Conservation (phyloP, 1,140 invertebrate species). For the Drosophila aff. region DNA sequence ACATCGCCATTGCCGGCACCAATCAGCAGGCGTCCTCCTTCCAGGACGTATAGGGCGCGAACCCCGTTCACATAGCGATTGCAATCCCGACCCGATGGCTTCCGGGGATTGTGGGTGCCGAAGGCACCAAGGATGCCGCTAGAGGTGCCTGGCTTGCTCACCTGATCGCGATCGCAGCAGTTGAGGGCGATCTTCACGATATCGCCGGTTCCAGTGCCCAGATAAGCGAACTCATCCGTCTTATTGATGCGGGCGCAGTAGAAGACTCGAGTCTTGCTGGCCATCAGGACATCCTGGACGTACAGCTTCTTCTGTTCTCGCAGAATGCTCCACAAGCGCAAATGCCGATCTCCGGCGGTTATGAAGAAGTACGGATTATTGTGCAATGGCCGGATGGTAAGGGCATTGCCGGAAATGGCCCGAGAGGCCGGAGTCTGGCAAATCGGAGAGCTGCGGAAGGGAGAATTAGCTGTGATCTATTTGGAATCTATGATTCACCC, state of each 20-base stretch:
- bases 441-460: slow-evolving; percentile 85
- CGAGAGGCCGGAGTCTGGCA: slow-evolving; percentile 89
- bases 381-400: slow-evolving; percentile 87
- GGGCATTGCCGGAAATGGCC: slow-evolving; percentile 89
- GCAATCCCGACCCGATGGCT: slow-evolving; percentile 79
- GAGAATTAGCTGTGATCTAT: neutral
- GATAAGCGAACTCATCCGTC: slow-evolving; percentile 91
- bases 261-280: slow-evolving; percentile 89
- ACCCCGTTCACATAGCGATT: slow-evolving; percentile 87
- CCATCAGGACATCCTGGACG: slow-evolving; percentile 90
- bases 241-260: slow-evolving; percentile 88
- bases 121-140: slow-evolving; percentile 90
- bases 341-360: slow-evolving; percentile 89
- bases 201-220: slow-evolving; percentile 92
- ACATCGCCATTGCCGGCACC: slow-evolving; percentile 94
- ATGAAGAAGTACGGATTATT: slow-evolving; percentile 88
- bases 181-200: slow-evolving; percentile 89
- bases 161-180: slow-evolving; percentile 87
- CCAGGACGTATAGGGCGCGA: slow-evolving; percentile 88
- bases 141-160: slow-evolving; percentile 85
- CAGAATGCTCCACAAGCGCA: slow-evolving; percentile 92
- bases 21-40: slow-evolving; percentile 88
- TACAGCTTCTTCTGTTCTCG: slow-evolving; percentile 89
- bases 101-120: slow-evolving; percentile 83
- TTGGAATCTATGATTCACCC: neutral